These are phyloP conservation scores for Spodoptera frugiperda DNA, from an alignment of 1,140 invertebrate species.

Conservation along the genomic window DNA sequence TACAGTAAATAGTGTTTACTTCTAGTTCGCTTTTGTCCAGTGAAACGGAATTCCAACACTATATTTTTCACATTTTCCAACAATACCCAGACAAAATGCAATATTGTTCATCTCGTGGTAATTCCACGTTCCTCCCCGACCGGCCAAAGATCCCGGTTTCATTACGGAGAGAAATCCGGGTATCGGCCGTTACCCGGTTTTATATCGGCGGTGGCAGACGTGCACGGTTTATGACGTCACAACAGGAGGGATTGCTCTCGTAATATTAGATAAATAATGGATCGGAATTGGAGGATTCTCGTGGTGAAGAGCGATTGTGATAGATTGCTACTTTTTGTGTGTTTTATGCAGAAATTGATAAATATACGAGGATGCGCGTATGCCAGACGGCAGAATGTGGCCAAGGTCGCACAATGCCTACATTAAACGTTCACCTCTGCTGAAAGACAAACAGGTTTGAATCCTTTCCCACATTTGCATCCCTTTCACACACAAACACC, in stretches of 20 bases:
- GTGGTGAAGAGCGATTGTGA: slow-evolving; percentile 1
- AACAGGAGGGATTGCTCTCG: background rate
- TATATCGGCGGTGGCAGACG: slow-evolving; percentile 9
- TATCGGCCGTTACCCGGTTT: slow-evolving; percentile 19
- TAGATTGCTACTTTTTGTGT: background rate
- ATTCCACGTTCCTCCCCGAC: slow-evolving; percentile 20
- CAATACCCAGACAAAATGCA: slow-evolving; percentile 17
- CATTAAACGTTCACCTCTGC: background rate
- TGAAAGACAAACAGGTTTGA: slow-evolving; percentile 13
- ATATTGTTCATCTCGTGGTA: slow-evolving; percentile 9
- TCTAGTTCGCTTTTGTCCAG: background rate
- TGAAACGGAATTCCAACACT: background rate
- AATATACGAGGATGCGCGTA: too few relatives aligned
- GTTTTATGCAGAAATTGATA: too few relatives aligned
- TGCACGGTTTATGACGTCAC: slow-evolving; percentile 21
- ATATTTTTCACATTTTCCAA: slow-evolving; percentile 5
- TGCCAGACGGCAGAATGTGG: too few relatives aligned
- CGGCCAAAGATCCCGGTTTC: slow-evolving; percentile 31
- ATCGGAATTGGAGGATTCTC: slow-evolving; percentile 1
- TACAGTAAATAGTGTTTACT: too few relatives aligned
- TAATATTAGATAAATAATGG: slow-evolving; percentile 38
- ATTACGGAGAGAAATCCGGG: slow-evolving; percentile 27
- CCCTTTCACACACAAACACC: background rate
- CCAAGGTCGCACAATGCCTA: too few relatives aligned
- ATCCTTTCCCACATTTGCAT: background rate